phyloP scores from a whole-genome alignment of 2,113 vertebrate genomes.

The Gopherus evgoodei region DNA sequence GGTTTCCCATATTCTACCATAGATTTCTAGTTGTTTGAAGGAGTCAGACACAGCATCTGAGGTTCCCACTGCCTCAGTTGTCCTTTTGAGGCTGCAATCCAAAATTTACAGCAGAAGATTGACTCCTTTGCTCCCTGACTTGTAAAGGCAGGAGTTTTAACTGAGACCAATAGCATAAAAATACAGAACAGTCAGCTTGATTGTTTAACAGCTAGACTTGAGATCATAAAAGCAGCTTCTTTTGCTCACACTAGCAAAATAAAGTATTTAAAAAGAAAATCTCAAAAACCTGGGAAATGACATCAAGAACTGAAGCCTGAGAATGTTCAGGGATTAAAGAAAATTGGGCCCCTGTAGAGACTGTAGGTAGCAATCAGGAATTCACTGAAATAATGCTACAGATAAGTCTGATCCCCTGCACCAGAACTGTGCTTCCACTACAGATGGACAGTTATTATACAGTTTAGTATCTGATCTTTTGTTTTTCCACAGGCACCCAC shows the following conservation, averaged over 20 bases:
- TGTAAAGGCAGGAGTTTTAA: conserved; percentile 22
- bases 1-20: conserved; percentile 1
- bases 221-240: neutral
- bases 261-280: neutral
- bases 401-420: neutral
- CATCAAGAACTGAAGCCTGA: neutral
- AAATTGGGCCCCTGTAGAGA: neutral
- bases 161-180: neutral
- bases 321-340: neutral
- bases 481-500: neutral
- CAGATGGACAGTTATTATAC: neutral
- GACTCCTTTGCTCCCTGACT: neutral
- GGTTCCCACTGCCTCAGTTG: neutral
- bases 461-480: neutral
- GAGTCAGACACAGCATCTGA: conserved; percentile 1
- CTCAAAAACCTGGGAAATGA: neutral
- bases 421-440: neutral
- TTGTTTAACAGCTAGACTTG: neutral
- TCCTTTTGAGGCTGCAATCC: conserved; percentile 41
- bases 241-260: neutral
- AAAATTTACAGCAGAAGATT: neutral
- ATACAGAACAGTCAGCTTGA: neutral
- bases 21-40: neutral
- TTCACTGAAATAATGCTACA: neutral
- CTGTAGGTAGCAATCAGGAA: neutral